phyloP scores from a whole-genome alignment of 2,888 invertebrate species.

The Luperina testacea region DNA sequence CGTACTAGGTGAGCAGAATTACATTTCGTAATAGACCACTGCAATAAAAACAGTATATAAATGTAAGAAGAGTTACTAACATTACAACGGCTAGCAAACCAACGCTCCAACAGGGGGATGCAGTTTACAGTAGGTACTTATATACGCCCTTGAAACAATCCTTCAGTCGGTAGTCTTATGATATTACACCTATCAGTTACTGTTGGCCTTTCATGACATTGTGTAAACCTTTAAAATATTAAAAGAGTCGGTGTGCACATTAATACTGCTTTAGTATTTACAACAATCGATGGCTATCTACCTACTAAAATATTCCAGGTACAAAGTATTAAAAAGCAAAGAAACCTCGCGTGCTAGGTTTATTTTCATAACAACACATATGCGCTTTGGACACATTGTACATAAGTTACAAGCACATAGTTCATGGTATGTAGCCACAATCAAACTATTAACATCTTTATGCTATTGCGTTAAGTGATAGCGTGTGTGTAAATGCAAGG shows the following conservation, averaged over 20 bases:
- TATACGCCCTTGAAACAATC: conserved; percentile 5
- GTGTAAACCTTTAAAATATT: conserved; percentile 1
- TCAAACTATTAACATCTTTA: conserved; percentile 73
- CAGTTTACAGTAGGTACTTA: background rate
- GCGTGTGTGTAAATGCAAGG: conserved; percentile 55
- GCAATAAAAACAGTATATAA: background rate
- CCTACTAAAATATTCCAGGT: conserved; percentile 24
- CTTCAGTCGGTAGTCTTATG: background rate
- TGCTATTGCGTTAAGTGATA: conserved; percentile 72
- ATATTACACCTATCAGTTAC: background rate
- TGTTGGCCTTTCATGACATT: conserved; percentile 9
- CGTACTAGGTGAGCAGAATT: conserved; percentile 15
- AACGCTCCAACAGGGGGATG: background rate
- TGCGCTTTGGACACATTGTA: conserved; percentile 53
- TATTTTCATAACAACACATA: conserved; percentile 63
- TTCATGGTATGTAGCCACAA: conserved; percentile 57
- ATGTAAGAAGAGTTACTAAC: background rate
- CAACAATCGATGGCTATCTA: conserved; percentile 26
- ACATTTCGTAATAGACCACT: conserved; percentile 18
- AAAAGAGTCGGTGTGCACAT: background rate
- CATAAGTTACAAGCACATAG: conserved; percentile 49
- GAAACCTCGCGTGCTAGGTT: conserved; percentile 59
- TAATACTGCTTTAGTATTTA: conserved; percentile 7
- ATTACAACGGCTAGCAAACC: background rate
- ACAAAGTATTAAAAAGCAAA: conserved; percentile 57